Percentiles rank a stretch among this genome's conserved stretches.
Conservation (phyloP, 37 sponge, comb jelly and placozoan genomes). For the Axinella damicornis region DNA sequence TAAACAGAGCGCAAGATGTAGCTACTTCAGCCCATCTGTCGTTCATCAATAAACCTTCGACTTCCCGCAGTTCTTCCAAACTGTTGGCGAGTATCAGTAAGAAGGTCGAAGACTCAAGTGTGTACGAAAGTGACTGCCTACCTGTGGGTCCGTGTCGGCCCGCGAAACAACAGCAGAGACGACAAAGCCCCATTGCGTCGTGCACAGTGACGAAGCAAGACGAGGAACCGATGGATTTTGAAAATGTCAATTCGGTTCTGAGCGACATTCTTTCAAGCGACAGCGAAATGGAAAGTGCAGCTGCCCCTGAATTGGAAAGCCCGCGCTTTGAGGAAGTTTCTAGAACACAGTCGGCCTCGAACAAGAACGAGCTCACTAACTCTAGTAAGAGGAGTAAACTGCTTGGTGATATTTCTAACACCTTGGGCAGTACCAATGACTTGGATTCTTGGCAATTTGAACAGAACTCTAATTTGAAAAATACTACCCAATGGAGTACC, state of each 20-base stretch:
- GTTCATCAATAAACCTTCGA: conserved; percentile 14
- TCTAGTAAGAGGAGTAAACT: conserved; percentile 21
- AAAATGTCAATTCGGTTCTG: conserved; percentile 72
- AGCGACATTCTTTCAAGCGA: conserved; percentile 44
- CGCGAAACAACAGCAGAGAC: conserved; percentile 22
- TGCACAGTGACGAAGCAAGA: conserved; percentile 10
- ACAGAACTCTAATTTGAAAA: conserved; percentile 15
- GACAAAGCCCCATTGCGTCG: conserved; percentile 40
- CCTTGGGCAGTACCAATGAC: not conserved
- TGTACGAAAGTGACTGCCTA: conserved; percentile 4
- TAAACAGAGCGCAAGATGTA: conserved; percentile 71
- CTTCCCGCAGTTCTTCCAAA: conserved; percentile 45
- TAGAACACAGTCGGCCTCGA: not conserved
- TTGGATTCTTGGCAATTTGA: conserved; percentile 24
- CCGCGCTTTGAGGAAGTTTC: not conserved
- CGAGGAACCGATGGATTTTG: conserved; percentile 69
- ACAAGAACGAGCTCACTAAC: not conserved
- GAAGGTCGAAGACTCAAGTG: conserved; percentile 19
- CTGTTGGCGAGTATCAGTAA: conserved; percentile 69
- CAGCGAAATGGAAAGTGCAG: not conserved
- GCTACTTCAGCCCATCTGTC: conserved; percentile 48
- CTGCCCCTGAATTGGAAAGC: not conserved
- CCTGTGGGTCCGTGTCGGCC: conserved; percentile 5
- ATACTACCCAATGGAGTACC: conserved; percentile 4
- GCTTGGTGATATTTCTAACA: not conserved